Evolutionary conservation across 2,888 invertebrate species (phyloP).

Genomic region (Oxycera nigricornis): DNA sequence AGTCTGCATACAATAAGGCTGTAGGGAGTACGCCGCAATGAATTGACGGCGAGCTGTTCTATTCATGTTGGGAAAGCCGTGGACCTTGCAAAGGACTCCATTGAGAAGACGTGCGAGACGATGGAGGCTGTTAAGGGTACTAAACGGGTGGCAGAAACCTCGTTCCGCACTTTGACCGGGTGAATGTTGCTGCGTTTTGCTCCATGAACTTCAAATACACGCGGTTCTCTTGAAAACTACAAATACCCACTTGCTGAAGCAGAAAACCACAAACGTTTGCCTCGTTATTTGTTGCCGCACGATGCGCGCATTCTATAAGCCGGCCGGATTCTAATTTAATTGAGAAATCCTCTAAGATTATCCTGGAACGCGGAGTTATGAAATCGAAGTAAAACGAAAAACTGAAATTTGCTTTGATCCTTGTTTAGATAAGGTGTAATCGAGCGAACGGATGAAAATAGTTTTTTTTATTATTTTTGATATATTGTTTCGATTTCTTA

Average conservation of each 20-base stretch:
- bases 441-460: too few species aligned
- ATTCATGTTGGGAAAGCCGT: neutral
- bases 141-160: neutral
- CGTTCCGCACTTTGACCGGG: neutral
- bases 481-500: too few species aligned
- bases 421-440: too few species aligned
- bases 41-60: neutral
- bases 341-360: too few species aligned
- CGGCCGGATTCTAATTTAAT: too few species aligned
- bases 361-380: too few species aligned
- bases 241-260: neutral
- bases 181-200: neutral
- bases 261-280: slow-evolving; percentile 1
- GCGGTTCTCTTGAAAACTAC: neutral
- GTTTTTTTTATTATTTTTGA: too few species aligned
- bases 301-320: neutral
- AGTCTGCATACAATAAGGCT: neutral
- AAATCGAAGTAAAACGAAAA: too few species aligned
- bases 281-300: neutral
- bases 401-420: too few species aligned
- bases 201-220: neutral
- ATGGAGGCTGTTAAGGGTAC: neutral
- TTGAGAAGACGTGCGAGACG: neutral
- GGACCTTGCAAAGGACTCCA: neutral
- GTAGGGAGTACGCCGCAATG: slow-evolving; percentile 3